phyloP scores from a whole-genome alignment of 2,113 vertebrate genomes.

The Nyctereutes procyonoides region DNA sequence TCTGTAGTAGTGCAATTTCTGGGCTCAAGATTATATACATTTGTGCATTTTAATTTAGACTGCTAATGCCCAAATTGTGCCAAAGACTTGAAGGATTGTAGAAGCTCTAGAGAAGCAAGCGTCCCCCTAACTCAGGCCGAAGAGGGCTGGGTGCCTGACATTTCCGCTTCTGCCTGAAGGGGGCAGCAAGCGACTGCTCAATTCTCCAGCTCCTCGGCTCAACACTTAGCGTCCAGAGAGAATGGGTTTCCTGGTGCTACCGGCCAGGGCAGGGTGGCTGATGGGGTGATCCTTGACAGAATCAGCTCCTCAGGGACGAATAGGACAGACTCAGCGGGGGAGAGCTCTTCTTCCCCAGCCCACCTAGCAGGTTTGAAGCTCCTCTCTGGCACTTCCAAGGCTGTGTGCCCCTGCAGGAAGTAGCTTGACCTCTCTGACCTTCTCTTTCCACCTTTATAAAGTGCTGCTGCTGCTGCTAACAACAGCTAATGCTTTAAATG shows the following conservation, averaged over 20 bases:
- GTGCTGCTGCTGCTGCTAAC: neutral
- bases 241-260: neutral
- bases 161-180: neutral
- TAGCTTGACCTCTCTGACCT: neutral
- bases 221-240: neutral
- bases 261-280: fast-evolving
- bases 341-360: neutral
- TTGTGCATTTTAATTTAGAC: neutral
- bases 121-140: neutral
- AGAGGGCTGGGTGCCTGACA: neutral
- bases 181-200: neutral
- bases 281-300: neutral
- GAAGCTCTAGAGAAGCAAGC: neutral
- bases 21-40: neutral
- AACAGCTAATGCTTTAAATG: neutral
- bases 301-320: neutral
- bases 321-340: neutral
- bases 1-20: neutral
- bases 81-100: neutral
- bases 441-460: neutral
- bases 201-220: neutral
- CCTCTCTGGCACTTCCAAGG: neutral
- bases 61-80: neutral
- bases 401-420: conserved; percentile 5
- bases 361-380: neutral